Conservation (phyloP, 2,888 invertebrate genomes). For the Colostygia pectinataria region DNA sequence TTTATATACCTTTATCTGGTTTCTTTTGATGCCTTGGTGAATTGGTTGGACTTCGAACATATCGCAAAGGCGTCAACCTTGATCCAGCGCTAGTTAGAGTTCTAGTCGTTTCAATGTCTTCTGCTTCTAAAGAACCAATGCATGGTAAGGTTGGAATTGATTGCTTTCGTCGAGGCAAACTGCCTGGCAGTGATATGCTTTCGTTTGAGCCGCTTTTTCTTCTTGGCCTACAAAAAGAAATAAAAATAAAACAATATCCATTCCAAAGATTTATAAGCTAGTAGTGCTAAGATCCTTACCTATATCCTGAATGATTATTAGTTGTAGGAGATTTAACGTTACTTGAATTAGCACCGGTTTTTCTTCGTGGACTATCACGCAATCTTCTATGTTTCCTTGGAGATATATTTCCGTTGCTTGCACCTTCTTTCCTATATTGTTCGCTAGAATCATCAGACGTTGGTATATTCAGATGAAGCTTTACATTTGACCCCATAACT, state of each 20-base stretch:
- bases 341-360: slow-evolving; percentile 80
- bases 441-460: slow-evolving; percentile 85
- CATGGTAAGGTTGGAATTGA: slow-evolving; percentile 77
- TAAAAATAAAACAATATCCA: background rate
- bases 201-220: slow-evolving; percentile 82
- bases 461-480: slow-evolving; percentile 81
- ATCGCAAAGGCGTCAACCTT: slow-evolving; percentile 74
- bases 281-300: slow-evolving; percentile 45
- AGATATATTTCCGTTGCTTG: slow-evolving; percentile 77
- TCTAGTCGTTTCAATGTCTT: slow-evolving; percentile 75
- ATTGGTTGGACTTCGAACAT: slow-evolving; percentile 71
- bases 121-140: slow-evolving; percentile 76
- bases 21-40: slow-evolving; percentile 80
- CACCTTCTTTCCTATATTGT: slow-evolving; percentile 75
- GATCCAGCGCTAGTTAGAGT: slow-evolving; percentile 77
- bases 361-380: slow-evolving; percentile 86
- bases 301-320: slow-evolving; percentile 70
- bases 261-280: background rate
- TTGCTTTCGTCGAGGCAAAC: slow-evolving; percentile 84
- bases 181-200: slow-evolving; percentile 85
- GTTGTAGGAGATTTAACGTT: slow-evolving; percentile 81
- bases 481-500: slow-evolving; percentile 73
- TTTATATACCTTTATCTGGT: slow-evolving; percentile 56
- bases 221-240: slow-evolving; percentile 53
- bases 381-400: slow-evolving; percentile 84